Evolutionary conservation across 2,888 invertebrate genomes (phyloP), one percentile per base, ranked within the genome.

Genomic region (Amphiduros pacificus): DNA sequence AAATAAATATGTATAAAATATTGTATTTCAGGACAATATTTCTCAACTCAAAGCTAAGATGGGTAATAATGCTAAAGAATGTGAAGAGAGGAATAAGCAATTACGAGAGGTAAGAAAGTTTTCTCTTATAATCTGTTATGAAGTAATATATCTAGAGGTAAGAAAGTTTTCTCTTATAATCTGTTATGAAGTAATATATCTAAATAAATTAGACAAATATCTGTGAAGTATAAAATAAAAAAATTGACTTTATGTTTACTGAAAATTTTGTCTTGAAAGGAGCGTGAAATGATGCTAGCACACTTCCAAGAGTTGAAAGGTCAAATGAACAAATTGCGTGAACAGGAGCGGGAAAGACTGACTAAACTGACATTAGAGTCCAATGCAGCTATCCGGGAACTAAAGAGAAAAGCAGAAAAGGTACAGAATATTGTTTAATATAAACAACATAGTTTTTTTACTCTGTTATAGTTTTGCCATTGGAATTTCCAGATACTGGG

Each of bases 281-380:
- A 82, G 57, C 62, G 78, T 55, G 82, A 82, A 60, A 71, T 71
- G 48, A 80, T 81, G 78, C 63, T 76, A 54, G 72, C 71, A 2
- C 79, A 79, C 63, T 79, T 81, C 71, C 67, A 81, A 59, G 77
- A 77, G 9, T 66, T 83, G 57, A 83, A 83, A 64, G 74, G 75
- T 26, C 76, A 83, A 65, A 81, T 83, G 81, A 82, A 80, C 69
- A 79, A 78, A 66, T 72, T 82, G 41, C 63, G 82, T 55, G 80
- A 79, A 41, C 66, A 66, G 11, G 79, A 82, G 65, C 67, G 77
- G 55, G 77, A 77, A 28, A 77, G 78, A 52, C 73, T 83, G 17
- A 80, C 78, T 29, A 79, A 80, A 58, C 71, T 83, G 17, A 81
- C 82, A 0, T 66, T 82, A 49, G 78, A 81, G 63, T 81, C 81